Percentiles rank a stretch among this genome's conserved stretches.
phyloP scores from a whole-genome alignment of 2,797 vertebrate genomes.

The Epinephelus awoara region DNA sequence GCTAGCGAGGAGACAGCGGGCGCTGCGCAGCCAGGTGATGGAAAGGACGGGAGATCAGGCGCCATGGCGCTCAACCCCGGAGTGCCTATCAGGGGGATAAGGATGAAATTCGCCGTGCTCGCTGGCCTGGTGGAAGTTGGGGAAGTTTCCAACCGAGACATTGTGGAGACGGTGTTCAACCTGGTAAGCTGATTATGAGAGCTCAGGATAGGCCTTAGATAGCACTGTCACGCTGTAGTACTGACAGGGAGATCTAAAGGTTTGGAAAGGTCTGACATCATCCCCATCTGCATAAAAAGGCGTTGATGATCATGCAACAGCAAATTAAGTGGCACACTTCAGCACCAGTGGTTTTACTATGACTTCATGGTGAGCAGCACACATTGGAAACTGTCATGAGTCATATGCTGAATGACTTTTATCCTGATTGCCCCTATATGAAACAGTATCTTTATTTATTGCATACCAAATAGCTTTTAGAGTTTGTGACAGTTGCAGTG shows the following conservation, averaged over 20 bases:
- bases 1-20: conserved; percentile 87
- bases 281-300: conserved; percentile 28
- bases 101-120: conserved; percentile 97
- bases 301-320: not conserved
- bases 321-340: not conserved
- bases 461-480: not conserved
- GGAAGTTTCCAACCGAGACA: conserved; percentile 95
- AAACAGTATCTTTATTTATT: not conserved
- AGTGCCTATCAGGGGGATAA: conserved; percentile 94
- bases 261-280: conserved; percentile 51
- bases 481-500: not conserved
- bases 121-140: conserved; percentile 94
- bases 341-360: not conserved
- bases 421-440: not conserved
- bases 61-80: conserved; percentile 86
- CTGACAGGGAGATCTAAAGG: conserved; percentile 14
- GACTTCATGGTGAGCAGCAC: not conserved
- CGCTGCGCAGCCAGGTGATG: conserved; percentile 67
- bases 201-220: conserved; percentile 74
- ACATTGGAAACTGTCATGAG: conserved; percentile 10
- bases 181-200: conserved; percentile 91
- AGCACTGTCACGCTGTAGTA: conserved; percentile 40
- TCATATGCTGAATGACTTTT: conserved; percentile 5
- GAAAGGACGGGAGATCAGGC: conserved; percentile 75
- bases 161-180: conserved; percentile 97